Percentiles rank a stretch among this genome's conserved stretches.
phyloP scores from a whole-genome alignment of 2,113 vertebrate species.

The Zapus hudsonius region DNA sequence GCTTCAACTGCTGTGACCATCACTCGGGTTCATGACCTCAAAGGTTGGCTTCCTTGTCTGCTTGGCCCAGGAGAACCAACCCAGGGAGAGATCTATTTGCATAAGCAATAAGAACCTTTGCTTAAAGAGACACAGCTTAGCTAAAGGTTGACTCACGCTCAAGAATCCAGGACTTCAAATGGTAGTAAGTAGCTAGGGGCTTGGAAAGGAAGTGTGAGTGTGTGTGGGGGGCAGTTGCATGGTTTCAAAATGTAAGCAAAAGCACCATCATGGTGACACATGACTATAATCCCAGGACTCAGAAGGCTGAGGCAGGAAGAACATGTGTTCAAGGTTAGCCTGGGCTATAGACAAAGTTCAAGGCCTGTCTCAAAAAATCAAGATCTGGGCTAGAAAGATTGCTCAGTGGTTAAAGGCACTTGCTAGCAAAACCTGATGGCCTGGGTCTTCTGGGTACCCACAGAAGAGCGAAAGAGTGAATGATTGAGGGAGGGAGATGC shows the following conservation, averaged over 20 bases:
- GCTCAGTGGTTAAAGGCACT: too few species aligned
- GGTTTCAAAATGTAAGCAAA: neutral
- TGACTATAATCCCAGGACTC: neutral
- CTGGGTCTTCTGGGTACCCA: too few species aligned
- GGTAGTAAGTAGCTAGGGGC: neutral
- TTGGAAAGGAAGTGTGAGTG: too few species aligned
- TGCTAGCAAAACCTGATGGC: too few species aligned
- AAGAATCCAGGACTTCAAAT: neutral
- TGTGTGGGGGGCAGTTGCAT: neutral
- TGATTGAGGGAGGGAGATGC: too few species aligned
- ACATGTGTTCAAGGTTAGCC: neutral
- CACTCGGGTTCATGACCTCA: neutral
- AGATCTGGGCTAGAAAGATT: neutral
- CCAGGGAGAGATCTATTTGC: neutral
- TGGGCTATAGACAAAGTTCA: neutral
- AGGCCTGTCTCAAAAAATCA: neutral
- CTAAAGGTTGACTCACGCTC: fast-evolving
- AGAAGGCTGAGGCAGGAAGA: too few species aligned
- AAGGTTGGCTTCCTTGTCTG: neutral
- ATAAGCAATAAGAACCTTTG: neutral
- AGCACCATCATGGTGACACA: too few species aligned
- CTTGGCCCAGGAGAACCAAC: too few species aligned
- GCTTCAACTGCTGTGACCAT: neutral
- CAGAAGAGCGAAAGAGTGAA: too few species aligned
- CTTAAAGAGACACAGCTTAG: fast-evolving